Percentiles rank a stretch among this genome's conserved stretches.
These are phyloP conservation scores for Saguinus imperator DNA, from an alignment of 2,113 vertebrate genomes.

Conservation along the genomic window DNA sequence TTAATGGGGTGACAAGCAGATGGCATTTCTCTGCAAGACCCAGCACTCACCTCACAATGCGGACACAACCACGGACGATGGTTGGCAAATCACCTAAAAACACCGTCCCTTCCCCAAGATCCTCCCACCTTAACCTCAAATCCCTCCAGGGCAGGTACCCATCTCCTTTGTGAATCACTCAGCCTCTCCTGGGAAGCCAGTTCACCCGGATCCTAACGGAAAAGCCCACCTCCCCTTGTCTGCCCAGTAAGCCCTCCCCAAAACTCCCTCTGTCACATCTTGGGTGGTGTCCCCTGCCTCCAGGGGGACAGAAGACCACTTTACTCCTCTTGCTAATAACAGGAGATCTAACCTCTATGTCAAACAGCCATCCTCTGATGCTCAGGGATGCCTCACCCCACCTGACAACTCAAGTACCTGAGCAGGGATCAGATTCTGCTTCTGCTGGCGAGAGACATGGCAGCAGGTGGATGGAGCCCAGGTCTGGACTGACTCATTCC, in stretches of 20 bases:
- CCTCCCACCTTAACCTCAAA: neutral
- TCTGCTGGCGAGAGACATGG: accelerated
- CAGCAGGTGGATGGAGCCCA: neutral
- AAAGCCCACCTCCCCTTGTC: neutral
- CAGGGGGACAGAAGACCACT: neutral
- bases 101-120: neutral
- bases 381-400: neutral
- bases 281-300: neutral
- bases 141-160: neutral
- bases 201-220: neutral
- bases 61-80: accelerated
- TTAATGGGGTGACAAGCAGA: neutral
- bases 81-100: neutral
- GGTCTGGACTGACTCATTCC: neutral
- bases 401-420: neutral
- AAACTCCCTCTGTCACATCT: neutral
- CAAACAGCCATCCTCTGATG: neutral
- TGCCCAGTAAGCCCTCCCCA: neutral
- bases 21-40: neutral
- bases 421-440: neutral
- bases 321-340: neutral
- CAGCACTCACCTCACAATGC: neutral
- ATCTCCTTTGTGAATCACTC: neutral
- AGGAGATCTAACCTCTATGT: neutral
- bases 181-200: neutral